phyloP scores from a whole-genome alignment of 2,888 invertebrate species.

The Drosophila lacicola region DNA sequence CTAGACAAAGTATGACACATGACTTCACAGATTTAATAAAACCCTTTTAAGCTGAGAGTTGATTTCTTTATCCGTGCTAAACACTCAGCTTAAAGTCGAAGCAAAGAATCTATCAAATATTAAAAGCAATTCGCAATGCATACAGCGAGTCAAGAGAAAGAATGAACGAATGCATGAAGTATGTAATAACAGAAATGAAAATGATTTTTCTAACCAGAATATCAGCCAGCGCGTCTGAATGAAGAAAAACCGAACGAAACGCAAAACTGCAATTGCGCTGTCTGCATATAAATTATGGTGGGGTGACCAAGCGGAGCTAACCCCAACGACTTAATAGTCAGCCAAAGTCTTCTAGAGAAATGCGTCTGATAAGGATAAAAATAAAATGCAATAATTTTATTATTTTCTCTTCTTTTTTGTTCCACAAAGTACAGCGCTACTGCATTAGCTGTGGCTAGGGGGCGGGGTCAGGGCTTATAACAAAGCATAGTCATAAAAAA shows the following conservation, averaged over 20 bases:
- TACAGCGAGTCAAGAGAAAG: conserved; percentile 7
- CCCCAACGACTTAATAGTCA: conserved; percentile 30
- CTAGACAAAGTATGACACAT: not conserved
- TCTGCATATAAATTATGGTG: conserved; percentile 67
- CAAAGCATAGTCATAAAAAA: conserved; percentile 55
- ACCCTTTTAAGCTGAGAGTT: too few relatives aligned
- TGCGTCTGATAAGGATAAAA: conserved; percentile 65
- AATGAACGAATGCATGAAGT: conserved; percentile 22
- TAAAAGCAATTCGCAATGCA: conserved; percentile 56
- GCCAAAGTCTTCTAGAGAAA: conserved; percentile 26
- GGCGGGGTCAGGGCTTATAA: conserved; percentile 20
- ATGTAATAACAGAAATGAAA: conserved; percentile 43
- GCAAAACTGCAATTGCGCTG: conserved; percentile 63
- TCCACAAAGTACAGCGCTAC: conserved; percentile 26
- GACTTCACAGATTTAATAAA: not conserved
- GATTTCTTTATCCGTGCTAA: not conserved
- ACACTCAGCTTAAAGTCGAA: not conserved
- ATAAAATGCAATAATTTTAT: conserved; percentile 66
- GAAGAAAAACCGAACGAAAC: conserved; percentile 14
- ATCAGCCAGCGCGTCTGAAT: not conserved
- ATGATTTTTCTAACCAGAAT: conserved; percentile 41
- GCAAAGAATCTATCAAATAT: conserved; percentile 43
- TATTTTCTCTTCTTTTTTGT: conserved; percentile 20
- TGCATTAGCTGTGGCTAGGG: conserved; percentile 41
- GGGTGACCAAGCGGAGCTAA: not conserved